Conservation (phyloP, 1,140 invertebrate genomes). For the Panonychus citri region DNA sequence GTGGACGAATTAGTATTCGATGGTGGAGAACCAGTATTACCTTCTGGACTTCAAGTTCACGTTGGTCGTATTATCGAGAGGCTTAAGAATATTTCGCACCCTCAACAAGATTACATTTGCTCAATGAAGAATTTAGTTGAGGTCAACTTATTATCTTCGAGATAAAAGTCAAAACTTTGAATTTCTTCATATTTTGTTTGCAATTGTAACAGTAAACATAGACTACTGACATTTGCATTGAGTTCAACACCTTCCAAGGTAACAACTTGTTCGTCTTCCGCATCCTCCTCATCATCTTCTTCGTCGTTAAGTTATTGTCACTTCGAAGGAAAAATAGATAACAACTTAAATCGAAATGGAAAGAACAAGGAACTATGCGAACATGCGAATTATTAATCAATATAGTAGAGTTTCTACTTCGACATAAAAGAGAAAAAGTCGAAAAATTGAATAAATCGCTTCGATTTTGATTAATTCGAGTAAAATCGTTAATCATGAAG, state of each 20-base stretch:
- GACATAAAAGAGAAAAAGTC: too few species aligned
- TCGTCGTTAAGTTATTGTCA: too few species aligned
- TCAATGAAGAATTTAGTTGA: constrained; percentile 8
- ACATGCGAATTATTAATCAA: too few species aligned
- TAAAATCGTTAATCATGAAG: too few species aligned
- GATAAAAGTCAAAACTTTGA: constrained; percentile 10
- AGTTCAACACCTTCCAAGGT: constrained; percentile 11
- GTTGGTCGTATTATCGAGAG: constrained; percentile 7
- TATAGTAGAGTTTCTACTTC: too few species aligned
- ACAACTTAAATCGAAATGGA: too few species aligned
- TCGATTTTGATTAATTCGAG: too few species aligned
- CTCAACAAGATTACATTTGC: constrained; percentile 13
- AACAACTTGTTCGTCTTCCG: constrained; percentile 5
- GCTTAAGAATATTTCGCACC: constrained; percentile 12
- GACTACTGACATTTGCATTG: constrained; percentile 2
- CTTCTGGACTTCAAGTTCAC: not conserved
- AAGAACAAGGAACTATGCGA: too few species aligned
- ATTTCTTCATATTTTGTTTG: constrained; percentile 7
- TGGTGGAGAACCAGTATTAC: not conserved
- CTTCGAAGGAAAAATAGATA: too few species aligned
- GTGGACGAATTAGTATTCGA: not conserved
- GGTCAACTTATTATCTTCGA: constrained; percentile 9
- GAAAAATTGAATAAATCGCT: too few species aligned
- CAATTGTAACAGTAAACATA: constrained; percentile 3
- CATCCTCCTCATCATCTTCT: constrained; percentile 11